A percentile compares a stretch with the other conserved stretches of the same genome.
These are phyloP conservation scores for Cerastis rubricosa DNA, from an alignment of 2,888 invertebrate genomes.

Conservation along the genomic window DNA sequence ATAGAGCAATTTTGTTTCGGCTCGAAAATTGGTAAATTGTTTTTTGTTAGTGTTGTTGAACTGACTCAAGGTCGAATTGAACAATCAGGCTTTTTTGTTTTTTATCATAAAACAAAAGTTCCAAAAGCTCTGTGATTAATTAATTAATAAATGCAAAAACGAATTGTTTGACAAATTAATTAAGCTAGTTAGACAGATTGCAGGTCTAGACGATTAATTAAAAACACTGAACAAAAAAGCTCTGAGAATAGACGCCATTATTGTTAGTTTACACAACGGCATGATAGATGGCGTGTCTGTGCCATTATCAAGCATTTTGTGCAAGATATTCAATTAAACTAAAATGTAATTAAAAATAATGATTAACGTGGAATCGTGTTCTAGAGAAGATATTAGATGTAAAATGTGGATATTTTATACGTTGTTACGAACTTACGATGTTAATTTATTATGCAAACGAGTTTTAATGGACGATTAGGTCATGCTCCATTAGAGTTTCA, in stretches of 20 bases:
- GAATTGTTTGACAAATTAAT: conserved; percentile 28
- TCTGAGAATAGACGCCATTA: conserved; percentile 26
- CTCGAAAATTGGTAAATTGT: conserved; percentile 34
- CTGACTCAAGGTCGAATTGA: conserved; percentile 39
- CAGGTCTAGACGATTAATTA: conserved; percentile 51
- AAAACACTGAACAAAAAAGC: conserved; percentile 19
- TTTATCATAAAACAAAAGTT: background rate
- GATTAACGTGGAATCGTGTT: conserved; percentile 13
- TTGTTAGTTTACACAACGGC: conserved; percentile 37
- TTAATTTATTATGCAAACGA: conserved; percentile 51
- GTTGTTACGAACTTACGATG: conserved; percentile 9
- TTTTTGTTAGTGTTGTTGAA: conserved; percentile 35
- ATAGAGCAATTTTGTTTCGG: conserved; percentile 56
- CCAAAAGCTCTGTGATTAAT: background rate
- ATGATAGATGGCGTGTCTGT: conserved; percentile 40
- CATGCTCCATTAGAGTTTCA: conserved; percentile 42
- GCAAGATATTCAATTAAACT: conserved; percentile 31
- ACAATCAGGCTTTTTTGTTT: conserved; percentile 6
- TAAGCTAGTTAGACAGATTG: conserved; percentile 23
- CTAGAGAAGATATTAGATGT: conserved; percentile 14
- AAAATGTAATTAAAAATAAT: conserved; percentile 5
- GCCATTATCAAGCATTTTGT: conserved; percentile 22
- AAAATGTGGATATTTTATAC: conserved; percentile 24
- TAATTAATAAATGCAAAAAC: conserved; percentile 7
- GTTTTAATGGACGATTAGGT: conserved; percentile 42